phyloP scores from a whole-genome alignment of 2,113 vertebrate genomes.

The Psammodynastes pulverulentus region DNA sequence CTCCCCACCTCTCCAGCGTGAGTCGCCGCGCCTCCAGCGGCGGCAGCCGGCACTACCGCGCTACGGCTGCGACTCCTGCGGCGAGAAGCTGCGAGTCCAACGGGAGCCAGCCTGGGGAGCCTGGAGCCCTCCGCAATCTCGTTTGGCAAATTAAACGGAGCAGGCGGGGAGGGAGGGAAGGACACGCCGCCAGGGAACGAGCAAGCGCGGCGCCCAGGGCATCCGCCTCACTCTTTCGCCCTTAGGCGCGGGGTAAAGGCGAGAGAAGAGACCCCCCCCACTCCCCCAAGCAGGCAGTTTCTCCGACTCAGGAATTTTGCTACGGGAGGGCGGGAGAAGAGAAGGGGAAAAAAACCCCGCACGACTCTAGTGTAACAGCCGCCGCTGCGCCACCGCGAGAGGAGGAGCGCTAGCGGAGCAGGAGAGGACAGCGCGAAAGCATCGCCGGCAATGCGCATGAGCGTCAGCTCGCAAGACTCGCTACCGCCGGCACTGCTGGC shows the following conservation, averaged over 20 bases:
- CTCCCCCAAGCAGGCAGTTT: neutral
- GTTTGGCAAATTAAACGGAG: neutral
- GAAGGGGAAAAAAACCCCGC: neutral
- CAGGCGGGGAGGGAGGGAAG: no score
- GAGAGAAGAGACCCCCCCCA: neutral
- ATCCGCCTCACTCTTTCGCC: neutral
- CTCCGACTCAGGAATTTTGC: neutral
- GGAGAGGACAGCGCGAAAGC: conserved; percentile 6
- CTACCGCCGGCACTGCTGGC: conserved; percentile 20
- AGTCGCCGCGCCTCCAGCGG: neutral
- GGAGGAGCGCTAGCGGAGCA: neutral
- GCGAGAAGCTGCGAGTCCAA: neutral
- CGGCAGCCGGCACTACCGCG: neutral
- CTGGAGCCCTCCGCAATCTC: neutral
- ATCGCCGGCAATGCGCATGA: conserved; percentile 25
- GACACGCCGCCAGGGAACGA: neutral
- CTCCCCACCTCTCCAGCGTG: neutral
- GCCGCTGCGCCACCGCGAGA: neutral
- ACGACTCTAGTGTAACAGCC: neutral
- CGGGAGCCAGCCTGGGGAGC: neutral
- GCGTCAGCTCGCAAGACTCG: neutral
- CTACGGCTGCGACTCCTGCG: neutral
- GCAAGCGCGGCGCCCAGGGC: neutral
- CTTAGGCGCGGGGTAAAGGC: neutral
- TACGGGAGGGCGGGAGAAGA: neutral